Evolutionary conservation across 2,797 vertebrate genomes (phyloP), one percentile per base, ranked within the genome.

Genomic region (Furcifer pardalis): DNA sequence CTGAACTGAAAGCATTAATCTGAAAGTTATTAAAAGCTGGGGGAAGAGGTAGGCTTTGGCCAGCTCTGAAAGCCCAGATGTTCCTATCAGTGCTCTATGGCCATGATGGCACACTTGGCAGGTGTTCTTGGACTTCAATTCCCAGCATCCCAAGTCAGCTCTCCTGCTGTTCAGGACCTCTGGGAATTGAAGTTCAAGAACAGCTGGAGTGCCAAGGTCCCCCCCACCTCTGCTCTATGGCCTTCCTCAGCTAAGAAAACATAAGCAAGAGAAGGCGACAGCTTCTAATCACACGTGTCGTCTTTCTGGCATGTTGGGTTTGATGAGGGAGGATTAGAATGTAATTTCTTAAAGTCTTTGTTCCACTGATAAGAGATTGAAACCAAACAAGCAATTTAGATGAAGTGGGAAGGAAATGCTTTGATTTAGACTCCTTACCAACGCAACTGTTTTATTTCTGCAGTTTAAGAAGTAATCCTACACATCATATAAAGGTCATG

Each of bases 381-480:
- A 12, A 76, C 75, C 4, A 49, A 66, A 79, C 75, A 85, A 77
- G 80, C 68, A 68, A 73, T 78, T 78, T 82, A 79, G 46, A 82
- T 85, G 66, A 74, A 66, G 60, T 59, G 49, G 17, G 62, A 32
- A 73, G 40, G 23, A n/a, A 79, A 27, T 42, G 7, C 75, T 75
- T 65, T 75, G 69, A 88, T 84, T 79, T 74, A 56, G 75, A 71
- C 32, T 42, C 68, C 69, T 30, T 46, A 37, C 69, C 77, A 83
- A 65, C 75, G 19, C 42, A 71, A 62, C 66, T 74, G 25, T 42
- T 59, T 83, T 85, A 72, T 35, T 82, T 46, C 85, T 82, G 81
- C 35, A 86, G 89, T 74, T 87, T 84, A 81, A 91, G 75, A 88
- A 89, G 59, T 49, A 79, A 69, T 88, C 87, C 87, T 59, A 72